phyloP scores from a whole-genome alignment of 2,888 invertebrate species.

The Pardosa pseudoannulata region DNA sequence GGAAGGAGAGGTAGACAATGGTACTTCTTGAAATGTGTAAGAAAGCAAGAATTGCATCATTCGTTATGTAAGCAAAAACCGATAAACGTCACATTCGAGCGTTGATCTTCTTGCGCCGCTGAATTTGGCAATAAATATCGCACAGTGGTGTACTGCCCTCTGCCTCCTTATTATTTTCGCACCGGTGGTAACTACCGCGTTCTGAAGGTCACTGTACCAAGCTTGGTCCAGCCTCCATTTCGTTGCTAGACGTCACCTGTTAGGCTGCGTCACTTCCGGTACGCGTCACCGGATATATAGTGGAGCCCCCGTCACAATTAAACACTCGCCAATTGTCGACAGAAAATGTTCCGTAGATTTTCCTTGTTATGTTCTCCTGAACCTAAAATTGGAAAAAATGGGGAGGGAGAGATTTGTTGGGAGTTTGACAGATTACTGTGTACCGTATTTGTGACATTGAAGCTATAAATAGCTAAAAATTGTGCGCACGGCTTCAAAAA shows the following conservation, averaged over 20 bases:
- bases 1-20: too few species aligned
- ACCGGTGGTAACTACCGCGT: not conserved
- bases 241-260: slow-evolving; percentile 36
- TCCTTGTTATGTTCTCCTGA: not conserved
- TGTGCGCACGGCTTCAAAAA: not conserved
- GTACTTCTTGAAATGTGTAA: too few species aligned
- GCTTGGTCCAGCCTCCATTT: slow-evolving; percentile 36
- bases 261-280: slow-evolving; percentile 51
- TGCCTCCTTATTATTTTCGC: not conserved
- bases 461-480: not conserved
- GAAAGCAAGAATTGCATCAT: too few species aligned
- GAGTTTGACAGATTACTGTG: slow-evolving; percentile 7
- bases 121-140: not conserved
- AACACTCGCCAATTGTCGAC: not conserved
- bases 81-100: too few species aligned
- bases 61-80: too few species aligned
- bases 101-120: too few species aligned
- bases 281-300: slow-evolving; percentile 61
- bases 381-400: slow-evolving; percentile 5
- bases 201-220: slow-evolving; percentile 65
- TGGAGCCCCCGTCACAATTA: not conserved
- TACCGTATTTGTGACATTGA: not conserved
- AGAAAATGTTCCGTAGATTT: not conserved
- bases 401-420: not conserved
- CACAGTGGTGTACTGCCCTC: not conserved